Conservation (phyloP, 2,888 invertebrate species). For the Leptopilina myrica region DNA sequence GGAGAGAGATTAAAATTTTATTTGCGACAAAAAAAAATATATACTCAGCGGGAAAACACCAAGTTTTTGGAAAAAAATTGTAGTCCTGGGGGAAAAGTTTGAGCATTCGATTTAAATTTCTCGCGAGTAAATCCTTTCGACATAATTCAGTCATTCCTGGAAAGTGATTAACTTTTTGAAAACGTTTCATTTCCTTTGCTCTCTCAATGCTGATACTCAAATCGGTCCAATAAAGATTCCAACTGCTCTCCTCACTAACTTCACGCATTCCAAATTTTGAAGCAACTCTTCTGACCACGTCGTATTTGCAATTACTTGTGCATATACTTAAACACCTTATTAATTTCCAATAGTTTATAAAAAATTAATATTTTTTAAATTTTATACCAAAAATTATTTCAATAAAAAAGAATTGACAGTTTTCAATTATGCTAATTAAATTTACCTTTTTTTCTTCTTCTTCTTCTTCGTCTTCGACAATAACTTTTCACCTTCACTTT, state of each 20-base stretch:
- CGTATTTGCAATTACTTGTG: constrained; percentile 85
- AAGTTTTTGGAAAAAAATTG: constrained; percentile 94
- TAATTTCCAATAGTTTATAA: not conserved
- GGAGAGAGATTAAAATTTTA: too few species aligned
- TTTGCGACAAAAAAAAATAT: constrained; percentile 67
- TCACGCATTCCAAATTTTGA: constrained; percentile 86
- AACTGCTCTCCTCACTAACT: constrained; percentile 88
- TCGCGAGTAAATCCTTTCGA: constrained; percentile 91
- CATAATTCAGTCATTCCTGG: constrained; percentile 94
- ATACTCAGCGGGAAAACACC: constrained; percentile 95
- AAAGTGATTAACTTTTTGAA: constrained; percentile 95
- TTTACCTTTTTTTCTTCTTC: constrained; percentile 65
- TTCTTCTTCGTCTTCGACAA: constrained; percentile 57
- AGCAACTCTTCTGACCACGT: constrained; percentile 85
- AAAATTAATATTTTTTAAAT: too few species aligned
- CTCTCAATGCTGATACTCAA: constrained; percentile 90
- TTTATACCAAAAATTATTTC: too few species aligned
- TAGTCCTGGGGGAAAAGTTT: constrained; percentile 93
- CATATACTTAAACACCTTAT: constrained; percentile 78
- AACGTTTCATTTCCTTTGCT: constrained; percentile 94
- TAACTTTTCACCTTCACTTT: constrained; percentile 50
- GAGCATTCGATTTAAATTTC: constrained; percentile 93
- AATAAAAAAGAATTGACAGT: too few species aligned
- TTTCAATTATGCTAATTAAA: not conserved
- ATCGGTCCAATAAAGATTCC: constrained; percentile 96